Percentiles rank a stretch among this genome's conserved stretches.
phyloP scores from a whole-genome alignment of 2,797 vertebrate genomes.

The Scyliorhinus canicula region DNA sequence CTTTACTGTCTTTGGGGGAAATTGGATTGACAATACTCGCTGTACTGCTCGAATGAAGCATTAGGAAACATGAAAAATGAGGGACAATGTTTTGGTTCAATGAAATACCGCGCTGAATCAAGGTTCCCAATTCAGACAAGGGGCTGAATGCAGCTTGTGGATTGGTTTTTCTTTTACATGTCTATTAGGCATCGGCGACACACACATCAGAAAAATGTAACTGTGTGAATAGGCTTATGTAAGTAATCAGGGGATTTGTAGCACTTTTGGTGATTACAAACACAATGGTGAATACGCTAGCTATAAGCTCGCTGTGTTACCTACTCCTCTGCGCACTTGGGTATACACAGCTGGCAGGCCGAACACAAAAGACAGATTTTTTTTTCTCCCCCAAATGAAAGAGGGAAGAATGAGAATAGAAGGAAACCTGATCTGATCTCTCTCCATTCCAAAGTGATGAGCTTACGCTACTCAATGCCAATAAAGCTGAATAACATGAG shows the following conservation, averaged over 20 bases:
- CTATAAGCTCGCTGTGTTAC: slow-evolving; percentile 21
- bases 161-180: background rate
- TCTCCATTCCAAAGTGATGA: slow-evolving; percentile 38
- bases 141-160: background rate
- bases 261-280: slow-evolving; percentile 28
- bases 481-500: slow-evolving; percentile 34
- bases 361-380: slow-evolving; percentile 21
- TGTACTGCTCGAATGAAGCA: background rate
- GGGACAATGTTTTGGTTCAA: background rate
- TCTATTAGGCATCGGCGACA: background rate
- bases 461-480: slow-evolving; percentile 22
- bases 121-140: background rate
- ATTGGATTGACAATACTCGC: slow-evolving; percentile 27
- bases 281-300: slow-evolving; percentile 22
- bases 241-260: slow-evolving; percentile 35
- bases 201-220: slow-evolving; percentile 10
- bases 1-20: slow-evolving; percentile 20
- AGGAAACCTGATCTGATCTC: slow-evolving; percentile 26
- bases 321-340: slow-evolving; percentile 31
- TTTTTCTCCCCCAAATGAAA: background rate
- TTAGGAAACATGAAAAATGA: background rate
- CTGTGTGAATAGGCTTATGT: slow-evolving; percentile 32
- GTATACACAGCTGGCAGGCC: slow-evolving; percentile 32
- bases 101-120: background rate
- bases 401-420: slow-evolving; percentile 34